Conservation (phyloP, 2,888 invertebrate genomes). For the Campopleginae sp. region DNA sequence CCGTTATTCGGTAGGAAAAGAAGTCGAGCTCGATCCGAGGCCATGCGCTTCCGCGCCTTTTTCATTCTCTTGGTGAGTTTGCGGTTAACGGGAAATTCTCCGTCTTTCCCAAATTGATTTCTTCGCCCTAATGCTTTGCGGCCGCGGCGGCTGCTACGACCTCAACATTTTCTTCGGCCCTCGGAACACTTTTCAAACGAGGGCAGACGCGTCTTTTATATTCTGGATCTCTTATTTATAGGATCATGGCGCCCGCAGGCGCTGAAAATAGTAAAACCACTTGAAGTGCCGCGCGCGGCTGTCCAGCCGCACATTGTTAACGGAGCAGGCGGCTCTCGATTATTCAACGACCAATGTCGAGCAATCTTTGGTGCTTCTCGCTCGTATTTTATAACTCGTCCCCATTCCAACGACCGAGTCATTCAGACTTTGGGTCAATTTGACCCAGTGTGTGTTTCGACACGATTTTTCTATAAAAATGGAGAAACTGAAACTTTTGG, state of each 20-base stretch:
- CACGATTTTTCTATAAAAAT: too few species aligned
- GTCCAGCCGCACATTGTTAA: conserved; percentile 2
- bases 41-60: conserved; percentile 23
- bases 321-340: background rate
- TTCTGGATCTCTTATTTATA: conserved; percentile 13
- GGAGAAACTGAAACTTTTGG: too few species aligned
- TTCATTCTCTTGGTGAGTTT: conserved; percentile 46
- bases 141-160: conserved; percentile 14
- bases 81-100: conserved; percentile 41
- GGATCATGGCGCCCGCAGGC: background rate
- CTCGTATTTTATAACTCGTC: too few species aligned
- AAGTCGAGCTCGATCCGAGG: conserved; percentile 5
- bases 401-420: too few species aligned
- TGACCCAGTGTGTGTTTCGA: too few species aligned
- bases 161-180: background rate
- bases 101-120: conserved; percentile 64
- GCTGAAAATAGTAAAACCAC: conserved; percentile 1
- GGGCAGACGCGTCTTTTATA: too few species aligned
- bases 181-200: background rate
- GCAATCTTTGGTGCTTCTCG: background rate
- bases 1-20: background rate
- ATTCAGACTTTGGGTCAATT: too few species aligned
- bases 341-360: conserved; percentile 6
- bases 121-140: conserved; percentile 7
- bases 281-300: background rate